Evolutionary conservation across 2,888 invertebrate species (phyloP).

Genomic region (Nephrotoma appendiculata): DNA sequence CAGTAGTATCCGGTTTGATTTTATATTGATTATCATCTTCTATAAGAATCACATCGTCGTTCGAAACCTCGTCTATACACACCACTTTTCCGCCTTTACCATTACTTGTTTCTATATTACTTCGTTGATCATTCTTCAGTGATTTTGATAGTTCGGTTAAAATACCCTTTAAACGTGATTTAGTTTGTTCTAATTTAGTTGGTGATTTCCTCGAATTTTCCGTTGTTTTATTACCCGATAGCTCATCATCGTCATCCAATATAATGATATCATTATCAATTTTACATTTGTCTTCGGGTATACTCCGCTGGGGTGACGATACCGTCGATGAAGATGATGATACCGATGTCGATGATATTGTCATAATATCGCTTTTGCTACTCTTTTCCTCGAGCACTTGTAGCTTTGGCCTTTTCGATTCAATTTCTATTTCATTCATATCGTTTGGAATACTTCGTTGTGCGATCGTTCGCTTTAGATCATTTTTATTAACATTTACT

Average conservation of each 20-base stretch:
- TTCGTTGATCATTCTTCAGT: not conserved
- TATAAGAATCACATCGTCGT: slow-evolving; percentile 4
- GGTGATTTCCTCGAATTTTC: not conserved
- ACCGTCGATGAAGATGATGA: not conserved
- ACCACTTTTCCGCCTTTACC: not conserved
- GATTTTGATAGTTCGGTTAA: not conserved
- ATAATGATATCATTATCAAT: not conserved
- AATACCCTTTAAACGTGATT: not conserved
- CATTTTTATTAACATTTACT: not conserved
- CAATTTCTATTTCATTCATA: not conserved
- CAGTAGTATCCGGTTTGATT: not conserved
- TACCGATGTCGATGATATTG: not conserved
- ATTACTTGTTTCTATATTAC: not conserved
- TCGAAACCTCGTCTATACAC: not conserved
- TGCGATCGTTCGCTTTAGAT: not conserved
- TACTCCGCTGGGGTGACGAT: not conserved
- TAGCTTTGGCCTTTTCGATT: not conserved
- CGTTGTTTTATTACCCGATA: not conserved
- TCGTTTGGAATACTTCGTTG: not conserved
- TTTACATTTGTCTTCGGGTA: not conserved
- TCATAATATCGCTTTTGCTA: not conserved
- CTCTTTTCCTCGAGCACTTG: not conserved
- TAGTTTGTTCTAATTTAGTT: slow-evolving; percentile 5
- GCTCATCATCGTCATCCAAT: not conserved
- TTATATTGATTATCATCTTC: not conserved